phyloP scores from a whole-genome alignment of 2,888 invertebrate genomes.

The Nemapogon koenigi region DNA sequence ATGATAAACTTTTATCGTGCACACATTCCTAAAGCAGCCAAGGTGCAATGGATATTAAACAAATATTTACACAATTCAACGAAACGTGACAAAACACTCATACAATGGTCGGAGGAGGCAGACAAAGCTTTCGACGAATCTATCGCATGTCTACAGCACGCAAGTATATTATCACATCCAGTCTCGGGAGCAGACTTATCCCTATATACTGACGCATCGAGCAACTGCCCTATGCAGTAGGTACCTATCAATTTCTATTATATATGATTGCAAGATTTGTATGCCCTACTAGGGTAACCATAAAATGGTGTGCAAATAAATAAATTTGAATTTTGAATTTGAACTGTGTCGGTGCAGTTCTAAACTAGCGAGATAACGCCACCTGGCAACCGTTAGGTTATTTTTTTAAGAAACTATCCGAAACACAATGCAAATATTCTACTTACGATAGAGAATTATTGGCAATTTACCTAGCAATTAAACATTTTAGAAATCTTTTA shows the following conservation, averaged over 20 bases:
- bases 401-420: conserved; percentile 3
- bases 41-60: conserved; percentile 6
- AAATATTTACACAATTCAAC: conserved; percentile 9
- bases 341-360: conserved; percentile 1
- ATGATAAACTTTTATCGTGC: conserved; percentile 13
- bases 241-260: too few species aligned
- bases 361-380: neutral
- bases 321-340: too few species aligned
- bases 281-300: too few species aligned
- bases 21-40: conserved; percentile 9
- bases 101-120: conserved; percentile 9
- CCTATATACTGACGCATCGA: conserved; percentile 3
- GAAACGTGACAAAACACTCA: conserved; percentile 10
- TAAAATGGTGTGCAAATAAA: too few species aligned
- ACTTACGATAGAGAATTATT: conserved; percentile 9
- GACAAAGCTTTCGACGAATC: conserved; percentile 9
- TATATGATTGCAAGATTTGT: too few species aligned
- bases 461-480: conserved; percentile 5
- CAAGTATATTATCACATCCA: conserved; percentile 1
- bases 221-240: too few species aligned
- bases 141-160: conserved; percentile 4
- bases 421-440: conserved; percentile 4
- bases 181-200: neutral
- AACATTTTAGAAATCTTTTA: conserved; percentile 1
- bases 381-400: conserved; percentile 3